phyloP scores from a whole-genome alignment of 2,888 invertebrate species.

The Drosophila maculinotata region DNA sequence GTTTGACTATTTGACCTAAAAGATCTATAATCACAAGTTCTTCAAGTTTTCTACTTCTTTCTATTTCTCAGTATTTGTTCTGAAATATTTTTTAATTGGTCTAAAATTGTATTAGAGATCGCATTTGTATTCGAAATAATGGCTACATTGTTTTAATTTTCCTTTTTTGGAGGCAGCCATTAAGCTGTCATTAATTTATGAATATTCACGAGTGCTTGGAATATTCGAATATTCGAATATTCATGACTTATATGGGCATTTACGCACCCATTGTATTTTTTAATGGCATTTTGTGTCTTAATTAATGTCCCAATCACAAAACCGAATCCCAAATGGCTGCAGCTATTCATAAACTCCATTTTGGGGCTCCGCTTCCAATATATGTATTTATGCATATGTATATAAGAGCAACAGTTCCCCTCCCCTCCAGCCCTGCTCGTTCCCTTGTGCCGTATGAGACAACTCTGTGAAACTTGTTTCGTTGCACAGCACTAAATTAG shows the following conservation, averaged over 20 bases:
- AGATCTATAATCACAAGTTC: too few relatives aligned
- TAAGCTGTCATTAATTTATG: conserved; percentile 63
- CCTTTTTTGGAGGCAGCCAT: conserved; percentile 22
- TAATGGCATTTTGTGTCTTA: conserved; percentile 75
- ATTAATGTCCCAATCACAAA: conserved; percentile 74
- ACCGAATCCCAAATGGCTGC: conserved; percentile 38
- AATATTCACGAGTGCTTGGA: conserved; percentile 57
- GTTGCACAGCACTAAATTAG: conserved; percentile 77
- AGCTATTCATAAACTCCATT: conserved; percentile 62
- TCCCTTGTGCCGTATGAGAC: conserved; percentile 20
- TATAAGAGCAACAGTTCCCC: not conserved
- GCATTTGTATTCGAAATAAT: too few relatives aligned
- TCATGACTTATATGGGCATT: conserved; percentile 34
- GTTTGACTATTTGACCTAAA: too few relatives aligned
- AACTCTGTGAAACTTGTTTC: conserved; percentile 69
- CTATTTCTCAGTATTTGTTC: too few relatives aligned
- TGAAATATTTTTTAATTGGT: too few relatives aligned
- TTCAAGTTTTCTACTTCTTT: too few relatives aligned
- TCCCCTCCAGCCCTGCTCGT: not conserved
- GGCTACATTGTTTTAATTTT: not conserved
- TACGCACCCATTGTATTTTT: conserved; percentile 46
- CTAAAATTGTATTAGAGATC: not conserved
- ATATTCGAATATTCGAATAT: too few relatives aligned
- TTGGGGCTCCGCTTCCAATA: conserved; percentile 46
- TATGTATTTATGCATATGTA: conserved; percentile 8